Evolutionary conservation across 2,888 invertebrate genomes (phyloP), one percentile per base, ranked within the genome.

Genomic region (Lithosia quadra): DNA sequence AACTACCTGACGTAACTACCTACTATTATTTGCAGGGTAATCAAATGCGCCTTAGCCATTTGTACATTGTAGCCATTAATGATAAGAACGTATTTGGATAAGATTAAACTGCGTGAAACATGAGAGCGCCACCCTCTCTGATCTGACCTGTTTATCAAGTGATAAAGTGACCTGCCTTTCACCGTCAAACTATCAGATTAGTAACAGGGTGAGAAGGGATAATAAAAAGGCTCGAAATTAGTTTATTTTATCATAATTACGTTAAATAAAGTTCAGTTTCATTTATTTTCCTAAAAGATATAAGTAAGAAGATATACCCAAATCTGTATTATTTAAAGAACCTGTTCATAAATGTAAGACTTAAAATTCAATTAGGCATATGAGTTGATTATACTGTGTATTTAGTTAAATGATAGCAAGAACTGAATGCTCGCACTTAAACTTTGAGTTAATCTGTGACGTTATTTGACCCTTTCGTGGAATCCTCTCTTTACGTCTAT

Each of bases 401-500:
- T 63, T 33, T 63, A 63, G 33, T 65, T 66, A 58, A 72, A 63
- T 66, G 59, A 15, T 33, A 66, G 68, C 63, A 49, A 69, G 36
- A 69, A 69, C 49, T 64, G 24, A 67, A 69, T 64, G 63, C 63
- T 59, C 49, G 56, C 67, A 72, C 61, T 72, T 66, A 68, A 68
- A 63, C 63, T 66, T 62, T 66, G 28, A 60, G 28, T 72, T 66
- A 66, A 67, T 67, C 67, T 67, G 56, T 67, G 33, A 56, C 61
- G 56, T 67, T 33, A 62, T 62, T 67, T 62, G 67, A 69, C 66
- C 72, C 68, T 67, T 53, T 58, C 53, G 60, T 57, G 61, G 61
- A 69, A 62, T 67, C 67, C 57, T 65, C 63, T 71, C 62, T 64
- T n/a, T 64, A 61, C 36, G 64, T 69, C 63, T 72, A 72, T 58